Evolutionary conservation across 2,888 invertebrate genomes (phyloP), one percentile per base, ranked within the genome.

Genomic region (Mesoligia furuncula): DNA sequence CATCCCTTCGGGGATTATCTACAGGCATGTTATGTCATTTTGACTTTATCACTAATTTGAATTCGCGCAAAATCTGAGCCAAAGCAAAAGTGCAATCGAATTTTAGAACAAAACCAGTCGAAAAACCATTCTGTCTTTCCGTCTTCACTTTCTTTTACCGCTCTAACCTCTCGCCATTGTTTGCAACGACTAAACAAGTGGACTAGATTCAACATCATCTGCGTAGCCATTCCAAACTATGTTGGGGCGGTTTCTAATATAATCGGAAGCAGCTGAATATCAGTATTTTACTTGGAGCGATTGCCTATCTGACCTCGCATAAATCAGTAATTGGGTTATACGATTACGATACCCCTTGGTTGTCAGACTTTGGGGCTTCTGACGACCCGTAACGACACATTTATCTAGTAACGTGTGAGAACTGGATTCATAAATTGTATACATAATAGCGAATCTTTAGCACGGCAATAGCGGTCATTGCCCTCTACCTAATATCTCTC

Each of bases 401-500:
- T 24, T 24, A 54, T 24, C 6, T 54, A 24, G 8, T 8, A 54
- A 24, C 20, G 51, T 54, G 24, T 24, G 9, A 24, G 1, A 9
- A 54, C 27, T 27, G 27, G 27, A 59, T 59, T 87, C 59, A 75
- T n/a, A 61, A 75, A 81, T 54, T 75, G 62, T 69, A 71, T 68
- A 65, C 57, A 39, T 70, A 48, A 62, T 62, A 64, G 36, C 31
- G 31, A 20, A 36, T 9, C 61, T 61, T 6, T 17, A 27, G 59
- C 59, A 15, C 7, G 15, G 15, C 27, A 31, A 31, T 31, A 31
- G 20, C 36, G 36, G 20, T 62, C 62, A 62, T 62, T 62, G 20
- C 62, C 62, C 62, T 36, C 36, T 17, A 5, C 20, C 20, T 20
- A 4, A 61, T 31, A 62, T 36, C 31, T 20, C 31, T 61, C 31